Evolutionary conservation across 2,797 vertebrate species (phyloP).

Genomic region (Cottoperca gobio): DNA sequence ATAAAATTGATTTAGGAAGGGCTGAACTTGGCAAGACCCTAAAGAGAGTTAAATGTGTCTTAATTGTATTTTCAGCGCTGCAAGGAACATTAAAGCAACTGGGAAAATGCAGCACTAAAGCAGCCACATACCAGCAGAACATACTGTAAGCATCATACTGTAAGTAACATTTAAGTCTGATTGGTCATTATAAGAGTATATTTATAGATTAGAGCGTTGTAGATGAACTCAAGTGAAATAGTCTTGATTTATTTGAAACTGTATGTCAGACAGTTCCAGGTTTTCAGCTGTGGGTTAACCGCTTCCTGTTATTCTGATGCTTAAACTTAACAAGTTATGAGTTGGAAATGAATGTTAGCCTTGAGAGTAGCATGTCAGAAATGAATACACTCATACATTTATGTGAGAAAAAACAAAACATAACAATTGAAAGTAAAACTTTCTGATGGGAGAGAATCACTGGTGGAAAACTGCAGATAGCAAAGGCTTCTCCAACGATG

Average conservation of each 20-base stretch:
- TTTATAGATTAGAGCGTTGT: neutral
- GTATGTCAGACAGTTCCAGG: neutral
- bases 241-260: neutral
- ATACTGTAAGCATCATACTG: neutral
- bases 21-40: constrained; percentile 50
- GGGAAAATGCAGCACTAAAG: constrained; percentile 24
- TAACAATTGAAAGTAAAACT: neutral
- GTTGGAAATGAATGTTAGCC: constrained; percentile 8
- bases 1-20: constrained; percentile 37
- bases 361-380: constrained; percentile 9
- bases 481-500: neutral
- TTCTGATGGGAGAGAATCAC: neutral
- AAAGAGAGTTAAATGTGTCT: constrained; percentile 35
- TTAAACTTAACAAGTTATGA: neutral
- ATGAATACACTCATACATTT: constrained; percentile 9
- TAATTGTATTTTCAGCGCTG: constrained; percentile 54
- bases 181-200: neutral
- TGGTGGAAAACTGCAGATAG: constrained; percentile 2
- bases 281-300: neutral
- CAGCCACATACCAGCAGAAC: neutral
- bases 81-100: constrained; percentile 25
- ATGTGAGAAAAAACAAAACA: constrained; percentile 16
- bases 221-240: neutral
- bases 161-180: neutral
- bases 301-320: neutral